Base-by-base conservation (phyloP, 2,888 invertebrate genomes). In the Petrolisthes manimaculis region DNA sequence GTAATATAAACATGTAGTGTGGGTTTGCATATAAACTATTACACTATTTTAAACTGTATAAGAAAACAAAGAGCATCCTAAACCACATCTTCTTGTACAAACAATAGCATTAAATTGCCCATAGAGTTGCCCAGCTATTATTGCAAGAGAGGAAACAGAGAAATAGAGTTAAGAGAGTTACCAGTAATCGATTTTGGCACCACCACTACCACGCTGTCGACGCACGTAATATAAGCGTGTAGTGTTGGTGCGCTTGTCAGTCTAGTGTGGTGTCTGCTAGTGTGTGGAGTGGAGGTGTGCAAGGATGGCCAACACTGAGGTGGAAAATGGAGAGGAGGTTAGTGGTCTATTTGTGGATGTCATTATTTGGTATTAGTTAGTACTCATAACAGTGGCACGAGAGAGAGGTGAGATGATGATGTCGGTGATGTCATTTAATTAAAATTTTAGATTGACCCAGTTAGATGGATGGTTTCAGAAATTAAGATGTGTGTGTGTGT, bases 251-350 rank as follows among this genome's bases (percentile, higher is more conserved):
- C 37, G 80, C 74, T 24, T 61, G 80, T 24, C 80, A 86, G 86
- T 81, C 54, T 78, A 67, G 56, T 78, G 56, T 78, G 77, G 56
- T 78, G 56, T 78, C 86, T 87, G 78, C 83, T 79, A 56, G 86
- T 86, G 86, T 80, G 8, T 9, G 37, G 81, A 81, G 86, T 24
- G 21, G 74, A 86, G 75, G 80, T 86, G 51, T 24, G 71, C 78
- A 54, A 74, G 74, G 81, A 86, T 86, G 86, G 86, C 86, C 21
- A 71, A 86, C 55, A 80, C 21, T n/a, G 86, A 80, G 6, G 56
- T 86, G 67, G 86, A 86, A 81, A 86, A 86, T 86, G 86, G 86
- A 74, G 86, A 86, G 69, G 86, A 86, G 86, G 86, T 86, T 80
- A 86, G 86, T 86, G 81, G 37, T n/a, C 21, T n/a, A 61, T n/a